phyloP scores from a whole-genome alignment of 2,797 vertebrate genomes.

The Sparidentex hasta region DNA sequence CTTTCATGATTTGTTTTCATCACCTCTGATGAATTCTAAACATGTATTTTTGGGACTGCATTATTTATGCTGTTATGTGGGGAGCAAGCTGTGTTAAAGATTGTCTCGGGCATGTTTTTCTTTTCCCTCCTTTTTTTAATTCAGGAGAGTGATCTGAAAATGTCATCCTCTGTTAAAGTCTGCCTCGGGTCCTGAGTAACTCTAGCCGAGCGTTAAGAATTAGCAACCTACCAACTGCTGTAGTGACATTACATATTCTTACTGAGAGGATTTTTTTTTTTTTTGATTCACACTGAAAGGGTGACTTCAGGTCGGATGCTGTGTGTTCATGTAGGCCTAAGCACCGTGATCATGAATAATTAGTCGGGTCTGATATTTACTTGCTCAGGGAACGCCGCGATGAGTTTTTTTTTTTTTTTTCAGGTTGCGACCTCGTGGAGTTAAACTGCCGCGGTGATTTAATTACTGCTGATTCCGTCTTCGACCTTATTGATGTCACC shows the following conservation, averaged over 20 bases:
- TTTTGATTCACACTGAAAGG: slow-evolving; percentile 46
- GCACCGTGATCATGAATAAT: slow-evolving; percentile 34
- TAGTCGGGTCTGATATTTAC: slow-evolving; percentile 20
- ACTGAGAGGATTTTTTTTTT: slow-evolving; percentile 37
- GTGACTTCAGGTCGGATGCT: slow-evolving; percentile 36
- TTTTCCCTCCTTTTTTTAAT: slow-evolving; percentile 50
- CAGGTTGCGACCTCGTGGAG: slow-evolving; percentile 28
- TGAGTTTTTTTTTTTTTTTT: slow-evolving; percentile 22
- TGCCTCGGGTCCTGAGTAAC: slow-evolving; percentile 70
- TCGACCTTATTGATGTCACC: slow-evolving; percentile 65
- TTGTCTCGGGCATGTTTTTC: slow-evolving; percentile 62
- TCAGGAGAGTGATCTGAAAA: slow-evolving; percentile 81
- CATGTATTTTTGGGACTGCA: slow-evolving; percentile 61
- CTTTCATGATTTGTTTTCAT: slow-evolving; percentile 53
- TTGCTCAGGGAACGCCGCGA: slow-evolving; percentile 1
- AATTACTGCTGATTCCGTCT: slow-evolving; percentile 62
- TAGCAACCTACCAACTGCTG: slow-evolving; percentile 72
- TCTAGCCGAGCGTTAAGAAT: slow-evolving; percentile 76
- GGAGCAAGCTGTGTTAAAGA: slow-evolving; percentile 62
- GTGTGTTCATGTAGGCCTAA: slow-evolving; percentile 12
- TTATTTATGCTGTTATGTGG: slow-evolving; percentile 61
- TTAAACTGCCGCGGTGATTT: slow-evolving; percentile 52
- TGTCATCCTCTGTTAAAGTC: slow-evolving; percentile 78
- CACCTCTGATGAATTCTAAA: slow-evolving; percentile 54
- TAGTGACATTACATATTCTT: slow-evolving; percentile 62